Percentiles rank a stretch among this genome's conserved stretches.
Evolutionary conservation across 2,113 vertebrate genomes (phyloP).

Genomic region (Brienomyrus brachyistius): DNA sequence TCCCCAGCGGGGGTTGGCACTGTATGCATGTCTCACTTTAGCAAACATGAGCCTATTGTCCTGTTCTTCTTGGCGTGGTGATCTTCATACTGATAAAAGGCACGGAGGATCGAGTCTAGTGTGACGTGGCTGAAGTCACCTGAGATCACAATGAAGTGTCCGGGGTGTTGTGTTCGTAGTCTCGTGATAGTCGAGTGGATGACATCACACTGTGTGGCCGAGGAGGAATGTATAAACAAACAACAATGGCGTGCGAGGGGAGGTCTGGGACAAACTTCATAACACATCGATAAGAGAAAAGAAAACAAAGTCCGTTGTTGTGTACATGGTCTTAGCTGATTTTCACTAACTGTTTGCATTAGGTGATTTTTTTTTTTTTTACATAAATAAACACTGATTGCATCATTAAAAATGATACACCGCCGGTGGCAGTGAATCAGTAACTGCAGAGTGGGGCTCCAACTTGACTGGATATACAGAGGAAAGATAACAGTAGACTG

Average conservation of each 20-base stretch:
- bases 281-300: not conserved
- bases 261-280: not conserved
- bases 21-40: not conserved
- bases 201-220: not conserved
- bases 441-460: not conserved
- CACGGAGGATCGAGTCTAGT: not conserved
- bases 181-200: not conserved
- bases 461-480: not conserved
- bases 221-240: not conserved
- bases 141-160: not conserved
- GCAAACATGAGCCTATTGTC: not conserved
- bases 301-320: not conserved
- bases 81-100: not conserved
- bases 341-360: not conserved
- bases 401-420: not conserved
- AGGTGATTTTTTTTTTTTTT: not conserved
- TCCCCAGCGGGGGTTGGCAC: not conserved
- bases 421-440: not conserved
- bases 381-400: not conserved
- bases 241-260: not conserved
- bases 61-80: not conserved
- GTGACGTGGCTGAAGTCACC: not conserved
- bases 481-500: not conserved
- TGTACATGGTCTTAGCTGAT: not conserved
- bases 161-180: not conserved